Conservation (phyloP, 64 coral and sea anemone genomes). For the Montipora sp. region DNA sequence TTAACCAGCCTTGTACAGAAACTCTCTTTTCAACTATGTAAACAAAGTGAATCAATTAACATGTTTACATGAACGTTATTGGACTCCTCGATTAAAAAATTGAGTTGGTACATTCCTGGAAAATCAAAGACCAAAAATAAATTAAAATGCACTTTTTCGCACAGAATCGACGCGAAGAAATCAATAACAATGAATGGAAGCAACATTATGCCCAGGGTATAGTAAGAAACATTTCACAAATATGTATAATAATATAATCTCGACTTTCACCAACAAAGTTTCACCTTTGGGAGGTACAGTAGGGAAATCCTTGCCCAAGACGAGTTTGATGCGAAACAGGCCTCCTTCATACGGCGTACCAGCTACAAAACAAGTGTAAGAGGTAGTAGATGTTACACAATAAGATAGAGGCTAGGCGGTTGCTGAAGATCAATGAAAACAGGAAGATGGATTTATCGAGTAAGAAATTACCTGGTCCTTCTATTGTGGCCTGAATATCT, state of each 20-base stretch:
- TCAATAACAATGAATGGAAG: neutral
- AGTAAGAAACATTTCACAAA: too few relatives aligned
- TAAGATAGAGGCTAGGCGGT: neutral
- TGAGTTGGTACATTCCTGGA: too few relatives aligned
- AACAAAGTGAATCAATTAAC: too few relatives aligned
- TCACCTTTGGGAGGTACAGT: conserved; percentile 96
- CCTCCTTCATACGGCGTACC: conserved; percentile 99
- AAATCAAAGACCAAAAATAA: too few relatives aligned
- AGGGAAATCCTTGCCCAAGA: conserved; percentile 96
- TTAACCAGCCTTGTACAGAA: too few relatives aligned
- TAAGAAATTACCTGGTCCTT: conserved; percentile 83
- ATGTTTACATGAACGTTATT: too few relatives aligned
- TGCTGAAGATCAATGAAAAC: neutral
- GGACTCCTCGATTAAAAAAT: too few relatives aligned
- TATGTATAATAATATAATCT: too few relatives aligned
- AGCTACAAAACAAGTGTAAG: conserved; percentile 65
- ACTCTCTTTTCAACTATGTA: too few relatives aligned
- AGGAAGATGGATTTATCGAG: neutral
- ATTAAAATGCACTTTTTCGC: neutral
- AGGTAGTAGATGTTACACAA: neutral
- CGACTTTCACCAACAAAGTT: neutral
- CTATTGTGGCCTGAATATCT: conserved; percentile 98
- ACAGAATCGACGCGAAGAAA: neutral
- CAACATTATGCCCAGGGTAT: neutral
- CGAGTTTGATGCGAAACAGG: conserved; percentile 93